Conservation (phyloP, 2,888 invertebrate genomes). For the Campoplex nolae region DNA sequence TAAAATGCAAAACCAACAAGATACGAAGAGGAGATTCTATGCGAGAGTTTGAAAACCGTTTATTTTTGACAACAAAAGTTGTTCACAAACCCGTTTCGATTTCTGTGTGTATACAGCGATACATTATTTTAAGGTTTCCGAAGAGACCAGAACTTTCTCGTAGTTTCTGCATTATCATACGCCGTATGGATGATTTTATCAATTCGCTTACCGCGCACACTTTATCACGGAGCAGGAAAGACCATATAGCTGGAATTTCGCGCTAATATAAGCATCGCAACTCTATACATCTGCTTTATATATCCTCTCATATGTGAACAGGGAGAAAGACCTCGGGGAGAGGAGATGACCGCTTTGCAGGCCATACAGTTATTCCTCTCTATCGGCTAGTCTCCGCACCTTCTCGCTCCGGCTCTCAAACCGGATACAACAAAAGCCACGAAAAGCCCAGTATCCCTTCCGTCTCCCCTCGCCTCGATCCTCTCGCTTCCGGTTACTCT, state of each 20-base stretch:
- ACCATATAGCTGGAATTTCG: slow-evolving; percentile 13
- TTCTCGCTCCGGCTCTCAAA: slow-evolving; percentile 1
- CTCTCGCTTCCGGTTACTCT: slow-evolving; percentile 59
- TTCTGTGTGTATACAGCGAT: slow-evolving; percentile 6
- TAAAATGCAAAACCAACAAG: neutral
- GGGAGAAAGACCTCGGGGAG: slow-evolving; percentile 73
- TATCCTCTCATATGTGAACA: slow-evolving; percentile 71
- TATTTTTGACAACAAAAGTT: slow-evolving; percentile 28
- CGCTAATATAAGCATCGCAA: slow-evolving; percentile 16
- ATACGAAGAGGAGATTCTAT: neutral
- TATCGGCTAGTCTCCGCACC: neutral
- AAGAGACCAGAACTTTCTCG: slow-evolving; percentile 12
- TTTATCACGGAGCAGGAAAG: slow-evolving; percentile 8
- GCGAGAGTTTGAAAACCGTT: neutral
- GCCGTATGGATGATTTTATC: slow-evolving; percentile 72
- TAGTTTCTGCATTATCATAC: slow-evolving; percentile 24
- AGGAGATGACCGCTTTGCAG: slow-evolving; percentile 74
- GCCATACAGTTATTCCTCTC: slow-evolving; percentile 48
- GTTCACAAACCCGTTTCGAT: neutral
- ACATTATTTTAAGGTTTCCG: slow-evolving; percentile 35
- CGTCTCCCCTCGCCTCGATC: neutral
- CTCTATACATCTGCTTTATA: slow-evolving; percentile 70
- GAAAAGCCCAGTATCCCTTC: slow-evolving; percentile 34
- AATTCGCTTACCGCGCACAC: slow-evolving; percentile 65
- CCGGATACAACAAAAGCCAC: slow-evolving; percentile 47